These are phyloP conservation scores for Thymelicus acteon DNA, from an alignment of 2,888 invertebrate genomes.

Conservation along the genomic window DNA sequence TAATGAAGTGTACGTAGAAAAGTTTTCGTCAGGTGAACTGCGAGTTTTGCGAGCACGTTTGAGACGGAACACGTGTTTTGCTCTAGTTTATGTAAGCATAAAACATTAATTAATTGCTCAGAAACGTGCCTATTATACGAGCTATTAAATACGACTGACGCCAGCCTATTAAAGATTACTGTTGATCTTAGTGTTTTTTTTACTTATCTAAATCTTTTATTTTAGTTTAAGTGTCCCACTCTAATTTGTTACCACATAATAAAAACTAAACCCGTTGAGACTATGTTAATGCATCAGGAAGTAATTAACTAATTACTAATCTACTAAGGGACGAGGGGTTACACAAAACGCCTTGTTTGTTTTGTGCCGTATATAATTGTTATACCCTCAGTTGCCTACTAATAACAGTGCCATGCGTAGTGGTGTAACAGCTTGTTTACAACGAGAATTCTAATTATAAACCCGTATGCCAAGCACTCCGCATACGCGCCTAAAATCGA, in stretches of 20 bases:
- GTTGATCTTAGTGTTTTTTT: no score
- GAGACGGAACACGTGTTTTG: slow-evolving; percentile 1
- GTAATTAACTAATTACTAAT: no score
- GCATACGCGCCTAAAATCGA: no score
- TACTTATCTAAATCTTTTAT: no score
- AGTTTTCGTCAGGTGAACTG: slow-evolving; percentile 3
- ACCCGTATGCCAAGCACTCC: slow-evolving; percentile 11
- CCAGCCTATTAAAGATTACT: background rate
- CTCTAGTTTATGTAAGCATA: background rate
- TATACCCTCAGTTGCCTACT: background rate
- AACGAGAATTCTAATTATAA: slow-evolving; percentile 12
- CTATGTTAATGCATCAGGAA: no score
- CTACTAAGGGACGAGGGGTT: background rate
- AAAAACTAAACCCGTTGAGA: no score
- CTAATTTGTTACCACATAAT: no score
- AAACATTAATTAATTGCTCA: background rate
- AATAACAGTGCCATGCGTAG: background rate
- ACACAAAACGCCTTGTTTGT: slow-evolving; percentile 2
- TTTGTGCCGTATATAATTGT: background rate
- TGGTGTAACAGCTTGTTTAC: slow-evolving; percentile 23
- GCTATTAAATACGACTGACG: background rate
- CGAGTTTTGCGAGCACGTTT: background rate
- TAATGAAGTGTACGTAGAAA: background rate
- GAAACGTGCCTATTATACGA: background rate
- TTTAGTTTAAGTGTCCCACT: no score